Evolutionary conservation across 2,797 vertebrate species (phyloP).

Genomic region (Falco naumanni): DNA sequence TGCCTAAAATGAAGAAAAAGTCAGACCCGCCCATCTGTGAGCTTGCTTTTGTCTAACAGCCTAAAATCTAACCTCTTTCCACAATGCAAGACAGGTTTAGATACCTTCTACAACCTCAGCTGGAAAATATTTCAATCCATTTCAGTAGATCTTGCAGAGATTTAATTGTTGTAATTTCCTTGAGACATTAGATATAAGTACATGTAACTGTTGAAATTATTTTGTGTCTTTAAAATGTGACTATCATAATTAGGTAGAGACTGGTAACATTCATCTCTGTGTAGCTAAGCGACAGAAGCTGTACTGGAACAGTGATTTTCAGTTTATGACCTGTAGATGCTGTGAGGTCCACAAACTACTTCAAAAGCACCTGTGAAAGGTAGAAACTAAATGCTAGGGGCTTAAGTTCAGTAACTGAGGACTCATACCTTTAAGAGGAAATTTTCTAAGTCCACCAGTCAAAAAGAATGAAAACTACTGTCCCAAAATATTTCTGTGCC

Average conservation of each 20-base stretch:
- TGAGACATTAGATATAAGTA: neutral
- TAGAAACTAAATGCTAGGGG: neutral
- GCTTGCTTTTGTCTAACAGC: neutral
- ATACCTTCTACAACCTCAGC: neutral
- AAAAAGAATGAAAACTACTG: neutral
- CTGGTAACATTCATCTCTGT: neutral
- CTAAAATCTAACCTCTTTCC: neutral
- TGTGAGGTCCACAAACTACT: neutral
- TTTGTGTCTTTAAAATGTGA: neutral
- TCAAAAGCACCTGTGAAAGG: neutral
- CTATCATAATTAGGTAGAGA: neutral
- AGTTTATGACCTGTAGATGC: neutral
- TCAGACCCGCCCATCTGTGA: neutral
- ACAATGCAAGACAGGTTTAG: neutral
- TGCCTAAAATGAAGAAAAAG: neutral
- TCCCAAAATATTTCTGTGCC: slow-evolving; percentile 22
- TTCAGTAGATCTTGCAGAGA: neutral
- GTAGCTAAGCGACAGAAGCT: neutral
- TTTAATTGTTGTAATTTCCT: neutral
- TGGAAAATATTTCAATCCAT: neutral
- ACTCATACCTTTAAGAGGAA: neutral
- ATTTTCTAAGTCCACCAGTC: neutral
- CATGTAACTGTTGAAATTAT: neutral
- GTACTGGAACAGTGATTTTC: neutral
- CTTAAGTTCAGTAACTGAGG: neutral